Evolutionary conservation across 2,797 vertebrate species (phyloP), one percentile per base, ranked within the genome.

Genomic region (Sardinella longiceps): DNA sequence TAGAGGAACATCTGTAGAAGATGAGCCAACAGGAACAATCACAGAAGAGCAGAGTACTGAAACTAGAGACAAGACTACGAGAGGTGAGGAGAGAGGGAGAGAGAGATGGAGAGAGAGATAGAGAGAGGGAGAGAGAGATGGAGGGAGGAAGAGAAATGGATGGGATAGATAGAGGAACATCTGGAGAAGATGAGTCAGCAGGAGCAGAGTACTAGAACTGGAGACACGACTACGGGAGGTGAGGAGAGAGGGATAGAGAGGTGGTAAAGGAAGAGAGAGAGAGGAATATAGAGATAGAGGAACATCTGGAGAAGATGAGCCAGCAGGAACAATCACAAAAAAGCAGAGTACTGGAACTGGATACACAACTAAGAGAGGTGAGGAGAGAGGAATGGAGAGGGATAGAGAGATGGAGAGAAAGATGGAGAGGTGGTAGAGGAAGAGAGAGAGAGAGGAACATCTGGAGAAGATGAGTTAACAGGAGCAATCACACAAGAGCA

Each of bases 1-100:
- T 23, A 37, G 10, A 20, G 48, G 98, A 99, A 85, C 98, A 99
- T 90, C 94, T 99, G 91, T 98, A 99, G 87, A 99, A 99, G 90
- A 97, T 99, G 92, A 98, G 96, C 93, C 98, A 97, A 89, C 98
- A 99, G 89, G n/a, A n/a, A n/a, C n/a, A n/a, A n/a, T n/a, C n/a
- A n/a, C n/a, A n/a, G n/a, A n/a, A n/a, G 98, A 99, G 90, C 98
- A 99, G 91, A 96, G 93, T 53, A n/a, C 83, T 94, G 90, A 95
- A 96, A 86, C 91, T 96, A 86, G 95, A 96, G 92, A 94, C 94
- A 85, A 89, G 95, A 84, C 91, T 96, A n/a, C n/a, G 48, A 91
- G 95, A 56, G 95, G 96, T 94, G 95, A 96, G 86, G 94, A 94
- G 23, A 60, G 28, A 14, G n/a, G 48, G 23, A 23, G 60, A 56